phyloP scores from a whole-genome alignment of 1,140 invertebrate species.

The Zaprionus tsacasi region DNA sequence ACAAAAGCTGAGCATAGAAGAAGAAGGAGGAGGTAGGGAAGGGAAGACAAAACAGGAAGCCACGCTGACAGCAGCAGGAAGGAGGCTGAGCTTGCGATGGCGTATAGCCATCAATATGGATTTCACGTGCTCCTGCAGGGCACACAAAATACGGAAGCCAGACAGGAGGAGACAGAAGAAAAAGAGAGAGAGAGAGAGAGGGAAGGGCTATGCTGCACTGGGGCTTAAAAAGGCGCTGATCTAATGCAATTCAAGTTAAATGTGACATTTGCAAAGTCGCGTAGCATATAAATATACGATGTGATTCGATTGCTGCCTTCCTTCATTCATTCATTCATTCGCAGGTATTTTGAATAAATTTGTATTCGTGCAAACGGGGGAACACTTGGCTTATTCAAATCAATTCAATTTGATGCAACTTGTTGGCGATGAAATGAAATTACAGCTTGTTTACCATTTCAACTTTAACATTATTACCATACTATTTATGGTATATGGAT shows the following conservation, averaged over 20 bases:
- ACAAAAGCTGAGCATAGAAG: constrained; percentile 17
- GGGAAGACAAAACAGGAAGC: constrained; percentile 21
- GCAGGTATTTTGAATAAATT: constrained; percentile 2
- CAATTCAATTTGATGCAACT: constrained; percentile 14
- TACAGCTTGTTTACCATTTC: too few relatives aligned
- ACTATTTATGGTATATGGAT: too few relatives aligned
- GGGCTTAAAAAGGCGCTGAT: constrained; percentile 33
- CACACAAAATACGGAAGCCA: constrained; percentile 26
- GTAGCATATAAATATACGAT: constrained; percentile 28
- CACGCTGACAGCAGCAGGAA: constrained; percentile 15
- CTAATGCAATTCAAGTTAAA: constrained; percentile 62
- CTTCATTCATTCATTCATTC: constrained; percentile 43
- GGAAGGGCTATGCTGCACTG: background rate
- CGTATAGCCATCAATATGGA: constrained; percentile 54
- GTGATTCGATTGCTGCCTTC: constrained; percentile 29
- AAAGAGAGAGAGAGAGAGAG: background rate
- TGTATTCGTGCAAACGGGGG: background rate
- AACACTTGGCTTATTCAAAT: background rate
- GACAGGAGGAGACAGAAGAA: background rate
- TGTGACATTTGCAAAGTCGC: constrained; percentile 33
- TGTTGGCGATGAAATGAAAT: background rate
- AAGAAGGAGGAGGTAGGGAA: background rate
- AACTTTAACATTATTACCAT: too few relatives aligned
- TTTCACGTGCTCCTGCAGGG: constrained; percentile 59
- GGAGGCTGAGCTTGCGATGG: constrained; percentile 6